Evolutionary conservation across 2,113 vertebrate genomes (phyloP), one percentile per base, ranked within the genome.

Genomic region (Cyrtonyx montezumae): DNA sequence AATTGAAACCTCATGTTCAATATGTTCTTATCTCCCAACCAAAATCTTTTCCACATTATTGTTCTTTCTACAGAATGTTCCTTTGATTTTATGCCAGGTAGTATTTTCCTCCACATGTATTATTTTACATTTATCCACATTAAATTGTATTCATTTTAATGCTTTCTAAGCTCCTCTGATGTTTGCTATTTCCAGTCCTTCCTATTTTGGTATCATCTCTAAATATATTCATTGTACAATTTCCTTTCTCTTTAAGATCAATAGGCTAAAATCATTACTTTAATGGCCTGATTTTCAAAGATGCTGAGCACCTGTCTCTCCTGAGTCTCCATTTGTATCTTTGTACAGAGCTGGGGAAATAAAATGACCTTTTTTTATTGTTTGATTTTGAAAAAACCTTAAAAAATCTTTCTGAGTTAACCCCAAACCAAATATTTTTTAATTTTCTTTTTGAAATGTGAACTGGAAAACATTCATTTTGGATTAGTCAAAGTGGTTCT

Each of bases 71-170:
- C 85, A 93, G 86, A 92, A 83, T 20, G 83, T 79, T 95, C 79
- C 75, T 92, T 96, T 95, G 81, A 94, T 95, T 95, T 96, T 91
- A 84, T 89, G 93, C 89, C 90, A 90, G 68, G 59, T 74, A 93
- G 93, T 91, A 84, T 88, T 97, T 97, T 94, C 80, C 66, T 83
- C 88, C 86, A 90, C 17, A 46, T 91, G 90, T 95, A 88, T 94
- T 97, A 96, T 94, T 96, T 94, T 85, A 89, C 79, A 96, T 96
- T 96, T 96, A 95, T 92, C 84, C 92, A 96, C 94, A 96, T 95
- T 96, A 97, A 97, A 96, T 97, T 8, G 70, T 61, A 90, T 78
- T 95, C 43, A 70, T 96, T 96, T 97, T 87, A 95, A 91, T 91
- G 88, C 90, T 95, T 96, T 93, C 83, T 93, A 92, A 96, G 94